Conservation (phyloP, 2,797 vertebrate species). For the Anguilla obscura region DNA sequence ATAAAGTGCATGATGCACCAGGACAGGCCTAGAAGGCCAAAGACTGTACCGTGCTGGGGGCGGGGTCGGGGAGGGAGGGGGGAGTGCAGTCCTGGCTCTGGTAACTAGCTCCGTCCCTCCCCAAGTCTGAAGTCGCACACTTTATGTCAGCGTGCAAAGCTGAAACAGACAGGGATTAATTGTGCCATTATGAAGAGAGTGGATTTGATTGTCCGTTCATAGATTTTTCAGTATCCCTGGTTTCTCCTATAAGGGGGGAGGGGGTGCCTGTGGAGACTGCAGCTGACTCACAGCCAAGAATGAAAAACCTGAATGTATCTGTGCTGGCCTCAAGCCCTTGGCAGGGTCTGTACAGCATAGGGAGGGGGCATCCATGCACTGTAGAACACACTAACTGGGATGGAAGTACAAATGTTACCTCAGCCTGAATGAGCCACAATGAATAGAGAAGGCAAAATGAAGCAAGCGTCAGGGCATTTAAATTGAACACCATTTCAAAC, state of each 20-base stretch:
- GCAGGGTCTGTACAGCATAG: conserved; percentile 53
- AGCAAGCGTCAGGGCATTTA: not conserved
- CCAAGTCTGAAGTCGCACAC: not conserved
- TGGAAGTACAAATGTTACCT: not conserved
- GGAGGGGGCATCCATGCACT: not conserved
- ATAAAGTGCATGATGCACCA: conserved; percentile 3
- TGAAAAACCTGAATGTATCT: conserved; percentile 31
- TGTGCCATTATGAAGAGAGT: conserved; percentile 43
- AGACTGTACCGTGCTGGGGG: not conserved
- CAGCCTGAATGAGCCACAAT: not conserved
- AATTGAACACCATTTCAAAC: not conserved
- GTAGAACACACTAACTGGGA: not conserved
- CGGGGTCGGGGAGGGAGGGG: not conserved
- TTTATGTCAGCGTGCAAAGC: not conserved
- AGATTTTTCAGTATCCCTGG: conserved; percentile 51
- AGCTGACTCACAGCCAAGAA: conserved; percentile 51
- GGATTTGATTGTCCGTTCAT: conserved; percentile 53
- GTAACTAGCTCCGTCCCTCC: not conserved
- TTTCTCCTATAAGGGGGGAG: conserved; percentile 47
- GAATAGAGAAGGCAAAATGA: not conserved
- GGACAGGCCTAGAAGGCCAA: not conserved
- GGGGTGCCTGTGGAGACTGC: conserved; percentile 42
- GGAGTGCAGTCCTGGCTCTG: not conserved
- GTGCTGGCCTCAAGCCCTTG: conserved; percentile 60
- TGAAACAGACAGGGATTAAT: not conserved